Base-by-base conservation (phyloP, 2,888 invertebrate species). In the Notodromas monacha region DNA sequence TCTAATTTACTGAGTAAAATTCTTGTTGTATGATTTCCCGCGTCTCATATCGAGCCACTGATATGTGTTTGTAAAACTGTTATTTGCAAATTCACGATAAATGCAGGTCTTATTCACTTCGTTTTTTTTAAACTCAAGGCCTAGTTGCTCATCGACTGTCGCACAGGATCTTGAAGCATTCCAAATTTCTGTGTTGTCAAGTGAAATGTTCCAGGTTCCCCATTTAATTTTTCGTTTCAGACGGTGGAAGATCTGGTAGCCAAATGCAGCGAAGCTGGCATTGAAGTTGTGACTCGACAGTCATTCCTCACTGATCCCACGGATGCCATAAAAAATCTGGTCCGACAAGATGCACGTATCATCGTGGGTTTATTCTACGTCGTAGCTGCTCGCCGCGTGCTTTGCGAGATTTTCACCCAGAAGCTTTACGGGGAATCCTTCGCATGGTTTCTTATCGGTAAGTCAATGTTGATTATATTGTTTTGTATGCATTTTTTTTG, bases 391-490 rank as follows among this genome's bases (percentile, higher is more conserved):
- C 58, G 92, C 31, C 59, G 77, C 30, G 92, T 99, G 0, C 65
- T 99, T 12, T 96, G 96, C 49, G 86, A 92, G 52, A 68, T 86
- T 41, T 86, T 76, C 55, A 79, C 76, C 44, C 74, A 84, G 45
- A 66, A 68, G 35, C 57, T 96, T 13, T 92, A 74, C 47, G 96
- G 92, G 11, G 72, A 77, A 41, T 72, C 74, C 26, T 76, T 89
- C 53, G 92, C 96, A 14, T 96, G 96, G 96, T 84, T 92, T 51
- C 84, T 96, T 51, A 92, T 96, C 42, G 96, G 86, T 63, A 47
- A 61, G 62, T 30, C 14, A 30, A 8, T 13, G n/a, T n/a, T n/a
- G n/a, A n/a, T n/a, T n/a, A n/a, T n/a, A n/a, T n/a, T n/a, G n/a
- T n/a, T n/a, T n/a, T n/a, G n/a, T n/a, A n/a, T n/a, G n/a, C n/a